Evolutionary conservation across 2,113 vertebrate genomes (phyloP).

Genomic region (Leucoraja erinaceus): DNA sequence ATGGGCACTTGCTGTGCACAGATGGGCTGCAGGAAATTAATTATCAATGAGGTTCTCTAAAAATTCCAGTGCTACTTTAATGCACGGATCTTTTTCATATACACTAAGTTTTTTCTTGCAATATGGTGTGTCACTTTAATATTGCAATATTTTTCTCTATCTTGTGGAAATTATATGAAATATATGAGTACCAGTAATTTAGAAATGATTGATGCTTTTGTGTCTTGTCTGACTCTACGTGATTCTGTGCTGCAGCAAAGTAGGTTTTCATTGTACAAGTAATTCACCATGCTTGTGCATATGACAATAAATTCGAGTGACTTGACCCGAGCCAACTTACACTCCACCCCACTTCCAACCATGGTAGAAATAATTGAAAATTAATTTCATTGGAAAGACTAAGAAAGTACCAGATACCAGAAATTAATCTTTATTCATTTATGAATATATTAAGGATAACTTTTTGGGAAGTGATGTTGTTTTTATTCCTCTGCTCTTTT

Average conservation of each 20-base stretch:
- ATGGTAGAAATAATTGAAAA: neutral
- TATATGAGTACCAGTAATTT: no score
- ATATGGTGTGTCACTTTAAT: neutral
- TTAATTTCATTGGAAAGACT: neutral
- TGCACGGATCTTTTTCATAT: neutral
- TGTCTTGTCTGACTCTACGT: no score
- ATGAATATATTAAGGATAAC: neutral
- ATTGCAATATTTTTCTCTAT: no score
- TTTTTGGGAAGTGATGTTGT: neutral
- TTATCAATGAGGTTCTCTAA: neutral
- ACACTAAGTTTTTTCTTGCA: neutral
- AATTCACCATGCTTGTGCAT: no score
- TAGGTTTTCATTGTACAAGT: no score
- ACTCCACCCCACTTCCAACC: neutral
- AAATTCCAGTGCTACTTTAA: no score
- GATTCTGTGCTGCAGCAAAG: no score
- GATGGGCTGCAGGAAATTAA: neutral
- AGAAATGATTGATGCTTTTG: no score
- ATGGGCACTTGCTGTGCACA: neutral
- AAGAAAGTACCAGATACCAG: neutral
- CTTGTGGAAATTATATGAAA: no score
- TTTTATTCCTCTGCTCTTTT: slow-evolving; percentile 37
- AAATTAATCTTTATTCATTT: neutral
- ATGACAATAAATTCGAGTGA: no score
- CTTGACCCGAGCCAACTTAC: no score